A percentile compares a stretch with the other conserved stretches of the same genome.
Conservation (phyloP, 2,797 vertebrate genomes). For the Amphiprion clarkii region DNA sequence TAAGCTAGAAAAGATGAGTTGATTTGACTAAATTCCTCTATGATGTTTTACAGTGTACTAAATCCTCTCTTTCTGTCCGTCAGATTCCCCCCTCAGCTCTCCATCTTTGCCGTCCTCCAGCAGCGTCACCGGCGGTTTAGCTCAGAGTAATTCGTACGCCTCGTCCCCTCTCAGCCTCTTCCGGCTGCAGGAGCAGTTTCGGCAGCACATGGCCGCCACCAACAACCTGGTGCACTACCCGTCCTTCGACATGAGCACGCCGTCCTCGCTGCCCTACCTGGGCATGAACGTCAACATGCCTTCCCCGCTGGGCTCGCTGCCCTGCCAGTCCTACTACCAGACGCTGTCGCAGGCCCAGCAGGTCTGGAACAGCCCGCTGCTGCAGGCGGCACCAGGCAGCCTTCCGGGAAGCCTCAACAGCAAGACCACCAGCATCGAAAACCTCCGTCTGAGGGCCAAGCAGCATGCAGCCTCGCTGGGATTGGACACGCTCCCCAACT, state of each 20-base stretch:
- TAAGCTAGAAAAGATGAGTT: too few species aligned
- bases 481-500: conserved; percentile 96
- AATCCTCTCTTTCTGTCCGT: conserved; percentile 18
- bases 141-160: conserved; percentile 93
- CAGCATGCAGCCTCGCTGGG: conserved; percentile 97
- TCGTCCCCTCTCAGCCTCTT: conserved; percentile 98
- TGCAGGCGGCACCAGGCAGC: conserved; percentile 87
- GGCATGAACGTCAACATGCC: conserved; percentile 97
- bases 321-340: conserved; percentile 99
- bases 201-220: conserved; percentile 99
- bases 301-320: conserved; percentile 92
- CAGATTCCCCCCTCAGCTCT: conserved; percentile 91
- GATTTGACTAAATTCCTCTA: too few species aligned
- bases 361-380: conserved; percentile 94
- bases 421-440: conserved; percentile 99
- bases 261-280: conserved; percentile 93
- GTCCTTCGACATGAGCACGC: conserved; percentile 94
- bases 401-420: conserved; percentile 92
- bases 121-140: conserved; percentile 82
- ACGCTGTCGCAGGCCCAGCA: conserved; percentile 96
- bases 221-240: conserved; percentile 99
- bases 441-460: conserved; percentile 96
- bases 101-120: conserved; percentile 88
- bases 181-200: conserved; percentile 99
- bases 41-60: background rate